Conservation (phyloP, 2,888 invertebrate genomes). For the Monopis laevigella region DNA sequence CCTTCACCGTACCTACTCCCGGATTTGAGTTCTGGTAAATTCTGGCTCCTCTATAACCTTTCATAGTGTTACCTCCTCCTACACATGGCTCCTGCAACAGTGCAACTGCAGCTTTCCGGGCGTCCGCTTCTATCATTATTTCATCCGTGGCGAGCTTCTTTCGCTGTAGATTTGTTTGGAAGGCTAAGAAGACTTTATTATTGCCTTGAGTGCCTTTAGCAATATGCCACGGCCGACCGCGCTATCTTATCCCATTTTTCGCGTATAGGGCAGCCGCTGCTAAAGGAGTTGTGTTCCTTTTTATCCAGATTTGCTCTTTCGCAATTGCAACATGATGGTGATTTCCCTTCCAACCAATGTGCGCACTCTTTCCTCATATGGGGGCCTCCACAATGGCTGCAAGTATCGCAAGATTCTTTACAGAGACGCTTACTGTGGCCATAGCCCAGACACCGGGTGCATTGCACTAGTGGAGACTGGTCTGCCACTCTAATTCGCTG, state of each 20-base stretch:
- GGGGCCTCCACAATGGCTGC: neutral
- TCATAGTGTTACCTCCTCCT: no score
- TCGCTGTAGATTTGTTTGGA: slow-evolving; percentile 15
- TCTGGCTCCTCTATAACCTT: no score
- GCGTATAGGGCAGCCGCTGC: neutral
- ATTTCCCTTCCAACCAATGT: no score
- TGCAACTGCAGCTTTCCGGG: no score
- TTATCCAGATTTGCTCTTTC: neutral
- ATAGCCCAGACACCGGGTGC: slow-evolving; percentile 8
- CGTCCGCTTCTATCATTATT: slow-evolving; percentile 10
- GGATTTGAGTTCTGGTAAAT: neutral
- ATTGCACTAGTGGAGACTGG: neutral
- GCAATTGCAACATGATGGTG: neutral
- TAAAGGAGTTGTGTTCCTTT: neutral
- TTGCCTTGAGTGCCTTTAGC: no score
- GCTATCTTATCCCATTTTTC: no score
- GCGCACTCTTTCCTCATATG: no score
- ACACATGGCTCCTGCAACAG: no score
- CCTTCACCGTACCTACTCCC: neutral
- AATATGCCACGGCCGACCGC: no score
- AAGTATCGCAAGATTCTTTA: neutral
- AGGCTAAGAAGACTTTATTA: neutral
- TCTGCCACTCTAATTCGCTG: neutral
- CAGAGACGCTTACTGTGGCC: neutral
- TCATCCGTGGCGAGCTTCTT: slow-evolving; percentile 14